Percentiles rank a stretch among this genome's conserved stretches.
Conservation (phyloP, 2,797 vertebrate genomes). For the Onychomys torridus region DNA sequence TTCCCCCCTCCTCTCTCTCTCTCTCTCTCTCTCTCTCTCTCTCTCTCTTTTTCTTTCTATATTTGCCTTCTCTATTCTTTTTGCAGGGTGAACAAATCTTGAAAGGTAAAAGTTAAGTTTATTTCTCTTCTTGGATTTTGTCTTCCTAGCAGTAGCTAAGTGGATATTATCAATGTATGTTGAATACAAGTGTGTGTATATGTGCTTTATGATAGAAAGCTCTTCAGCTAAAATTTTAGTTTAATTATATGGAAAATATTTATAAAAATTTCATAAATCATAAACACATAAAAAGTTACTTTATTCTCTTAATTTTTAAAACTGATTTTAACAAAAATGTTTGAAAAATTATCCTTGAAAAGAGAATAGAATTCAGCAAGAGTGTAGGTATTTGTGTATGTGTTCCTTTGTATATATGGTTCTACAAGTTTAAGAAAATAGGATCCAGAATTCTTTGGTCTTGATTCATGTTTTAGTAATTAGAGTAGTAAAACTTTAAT, state of each 20-base stretch:
- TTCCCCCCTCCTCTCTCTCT: too few relatives aligned
- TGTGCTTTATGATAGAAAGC: not conserved
- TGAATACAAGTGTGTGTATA: not conserved
- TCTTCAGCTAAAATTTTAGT: constrained; percentile 1
- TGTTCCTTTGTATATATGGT: not conserved
- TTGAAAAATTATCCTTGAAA: not conserved
- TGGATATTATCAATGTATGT: not conserved
- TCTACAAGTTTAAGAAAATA: not conserved
- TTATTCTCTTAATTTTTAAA: constrained; percentile 28
- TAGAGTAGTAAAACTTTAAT: not conserved
- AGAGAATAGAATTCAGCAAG: not conserved
- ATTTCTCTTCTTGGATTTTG: not conserved
- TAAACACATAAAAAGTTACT: not conserved
- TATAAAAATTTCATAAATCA: not conserved
- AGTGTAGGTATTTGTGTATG: not conserved
- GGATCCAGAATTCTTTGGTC: constrained; percentile 5
- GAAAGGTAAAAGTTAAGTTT: constrained; percentile 1
- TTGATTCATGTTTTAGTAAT: constrained; percentile 42
- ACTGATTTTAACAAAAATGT: not conserved
- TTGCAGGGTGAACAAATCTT: not conserved
- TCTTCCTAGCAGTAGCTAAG: not conserved
- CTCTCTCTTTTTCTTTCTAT: too few relatives aligned
- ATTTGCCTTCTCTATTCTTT: not conserved
- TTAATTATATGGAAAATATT: not conserved
- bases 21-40: not conserved